Conservation (phyloP, 2,113 vertebrate species). For the Dicentrarchus labrax region DNA sequence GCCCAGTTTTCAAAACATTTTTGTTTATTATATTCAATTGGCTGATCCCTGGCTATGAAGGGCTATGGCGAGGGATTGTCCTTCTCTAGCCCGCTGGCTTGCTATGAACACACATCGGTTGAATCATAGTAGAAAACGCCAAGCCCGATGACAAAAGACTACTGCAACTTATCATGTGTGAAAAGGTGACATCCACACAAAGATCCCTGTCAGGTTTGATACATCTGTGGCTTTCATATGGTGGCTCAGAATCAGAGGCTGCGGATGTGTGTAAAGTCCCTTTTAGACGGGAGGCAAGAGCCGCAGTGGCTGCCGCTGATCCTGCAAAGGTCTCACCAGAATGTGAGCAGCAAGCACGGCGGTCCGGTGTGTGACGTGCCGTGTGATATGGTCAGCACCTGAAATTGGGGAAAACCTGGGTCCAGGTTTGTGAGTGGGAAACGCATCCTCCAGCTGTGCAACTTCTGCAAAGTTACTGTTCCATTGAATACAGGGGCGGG, state of each 20-base stretch:
- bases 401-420: constrained; percentile 2
- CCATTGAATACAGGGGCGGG: not conserved
- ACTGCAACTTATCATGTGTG: not conserved
- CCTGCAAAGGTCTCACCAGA: constrained; percentile 36
- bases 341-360: constrained; percentile 1
- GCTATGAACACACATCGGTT: not conserved
- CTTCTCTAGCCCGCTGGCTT: not conserved
- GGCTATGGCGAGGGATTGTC: not conserved
- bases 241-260: constrained; percentile 30
- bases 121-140: not conserved
- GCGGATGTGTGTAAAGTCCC: constrained; percentile 55
- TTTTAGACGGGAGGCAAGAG: constrained; percentile 24
- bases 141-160: not conserved
- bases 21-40: not conserved
- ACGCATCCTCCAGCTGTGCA: not conserved
- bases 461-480: not conserved
- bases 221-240: constrained; percentile 45
- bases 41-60: not conserved
- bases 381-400: constrained; percentile 13
- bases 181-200: constrained; percentile 13
- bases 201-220: constrained; percentile 34
- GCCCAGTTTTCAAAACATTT: constrained; percentile 22
- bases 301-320: constrained; percentile 14
- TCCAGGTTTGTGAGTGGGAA: not conserved
- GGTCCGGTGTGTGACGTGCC: not conserved